These are phyloP conservation scores for Physocephala rufipes DNA, from an alignment of 2,888 invertebrate genomes.

Conservation along the genomic window DNA sequence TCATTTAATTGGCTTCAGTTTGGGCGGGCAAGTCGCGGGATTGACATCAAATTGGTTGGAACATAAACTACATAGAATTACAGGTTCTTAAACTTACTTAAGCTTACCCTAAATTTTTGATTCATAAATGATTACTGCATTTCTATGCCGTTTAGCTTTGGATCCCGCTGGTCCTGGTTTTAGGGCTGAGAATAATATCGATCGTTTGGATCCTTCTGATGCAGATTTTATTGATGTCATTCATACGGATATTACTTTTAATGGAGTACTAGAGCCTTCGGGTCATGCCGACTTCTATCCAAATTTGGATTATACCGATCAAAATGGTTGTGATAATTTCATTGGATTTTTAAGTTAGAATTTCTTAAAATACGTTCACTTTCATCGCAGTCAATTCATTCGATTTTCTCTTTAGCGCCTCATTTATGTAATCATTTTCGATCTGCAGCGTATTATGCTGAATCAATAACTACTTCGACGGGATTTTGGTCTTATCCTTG, in stretches of 20 bases:
- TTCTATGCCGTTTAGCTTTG: slow-evolving; percentile 65
- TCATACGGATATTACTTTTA: slow-evolving; percentile 71
- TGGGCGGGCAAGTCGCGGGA: slow-evolving; percentile 73
- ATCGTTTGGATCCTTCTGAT: slow-evolving; percentile 70
- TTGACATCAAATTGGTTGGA: slow-evolving; percentile 66
- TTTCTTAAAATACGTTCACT: background rate
- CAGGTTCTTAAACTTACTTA: slow-evolving; percentile 65
- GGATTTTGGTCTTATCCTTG: slow-evolving; percentile 72
- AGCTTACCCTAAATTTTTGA: too few species aligned
- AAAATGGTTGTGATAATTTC: slow-evolving; percentile 44
- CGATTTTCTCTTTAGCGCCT: slow-evolving; percentile 59
- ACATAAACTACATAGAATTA: slow-evolving; percentile 68
- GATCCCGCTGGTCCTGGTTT: slow-evolving; percentile 75
- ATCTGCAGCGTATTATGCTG: slow-evolving; percentile 70
- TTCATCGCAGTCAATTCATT: background rate
- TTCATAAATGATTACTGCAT: too few species aligned
- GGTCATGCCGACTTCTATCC: slow-evolving; percentile 71
- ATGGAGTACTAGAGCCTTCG: slow-evolving; percentile 68
- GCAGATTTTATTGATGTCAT: slow-evolving; percentile 73
- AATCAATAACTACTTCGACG: slow-evolving; percentile 66
- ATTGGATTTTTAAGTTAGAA: background rate
- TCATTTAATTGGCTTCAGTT: slow-evolving; percentile 74
- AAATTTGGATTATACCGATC: slow-evolving; percentile 66
- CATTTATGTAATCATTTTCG: slow-evolving; percentile 71
- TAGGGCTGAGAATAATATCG: slow-evolving; percentile 63